Evolutionary conservation across 2,797 vertebrate species (phyloP), one percentile per base, ranked within the genome.

Genomic region (Premnoplex brunnescens): DNA sequence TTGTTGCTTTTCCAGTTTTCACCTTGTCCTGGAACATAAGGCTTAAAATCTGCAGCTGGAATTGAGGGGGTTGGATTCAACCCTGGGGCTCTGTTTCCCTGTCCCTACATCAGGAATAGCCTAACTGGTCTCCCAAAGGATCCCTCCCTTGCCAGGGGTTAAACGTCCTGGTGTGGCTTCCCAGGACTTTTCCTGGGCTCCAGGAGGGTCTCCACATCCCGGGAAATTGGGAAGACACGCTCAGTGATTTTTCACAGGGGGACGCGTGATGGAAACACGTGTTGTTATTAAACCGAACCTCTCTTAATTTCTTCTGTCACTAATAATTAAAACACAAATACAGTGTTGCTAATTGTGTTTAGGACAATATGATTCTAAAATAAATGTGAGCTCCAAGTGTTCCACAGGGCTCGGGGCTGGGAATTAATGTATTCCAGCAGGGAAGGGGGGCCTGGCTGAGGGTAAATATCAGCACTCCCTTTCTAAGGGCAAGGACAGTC

Each of bases 201-300:
- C 0, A 0, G 36, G 28, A 32, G 12, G 2, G 0, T 56, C 77
- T 93, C 72, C 2, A 2, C 26, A 18, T 14, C 30, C 9, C 0
- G 0, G 21, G 43, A 48, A 0, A 0, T 58, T 0, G 0, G 34
- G 46, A 32, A 48, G 41, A 58, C 0, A 0, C 1, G 3, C 44
- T 79, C 36, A 2, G n/a, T 12, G 66, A 18, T 72, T 64, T 87
- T n/a, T 46, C 64, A 9, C n/a, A 2, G 23, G 11, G 15, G 24
- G 69, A 69, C 62, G 24, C 5, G 41, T 0, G 5, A 28, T 32
- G 68, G 84, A 69, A 92, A 43, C 4, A 0, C 0, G 0, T 5
- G 8, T 2, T 11, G 15, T 63, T 91, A 27, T 88, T 46, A 75
- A 85, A 64, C 24, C 2, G 0, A 88, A 49, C 77, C 51, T 46